phyloP scores from a whole-genome alignment of 2,797 vertebrate species.

The Melanotaenia trifasciata region DNA sequence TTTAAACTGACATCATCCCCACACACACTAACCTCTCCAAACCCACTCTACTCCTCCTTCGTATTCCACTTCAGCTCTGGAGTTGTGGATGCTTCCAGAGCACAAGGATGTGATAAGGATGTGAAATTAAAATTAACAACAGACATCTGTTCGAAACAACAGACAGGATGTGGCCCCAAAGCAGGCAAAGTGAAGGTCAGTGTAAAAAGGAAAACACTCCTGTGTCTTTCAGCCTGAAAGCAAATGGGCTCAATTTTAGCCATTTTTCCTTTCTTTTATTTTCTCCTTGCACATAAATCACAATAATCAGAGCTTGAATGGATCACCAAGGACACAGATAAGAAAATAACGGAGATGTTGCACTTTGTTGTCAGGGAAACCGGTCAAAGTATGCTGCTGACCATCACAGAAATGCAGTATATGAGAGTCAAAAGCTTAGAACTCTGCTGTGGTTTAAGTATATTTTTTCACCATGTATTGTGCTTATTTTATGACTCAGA shows the following conservation, averaged over 20 bases:
- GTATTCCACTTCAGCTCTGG: conserved; percentile 32
- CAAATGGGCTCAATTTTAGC: conserved; percentile 24
- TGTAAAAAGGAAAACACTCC: conserved; percentile 25
- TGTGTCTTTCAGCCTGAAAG: conserved; percentile 23
- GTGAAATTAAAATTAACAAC: conserved; percentile 72
- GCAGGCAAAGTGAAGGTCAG: conserved; percentile 53
- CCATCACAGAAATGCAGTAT: conserved; percentile 21
- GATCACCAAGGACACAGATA: conserved; percentile 67
- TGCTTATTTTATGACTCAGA: too few relatives aligned
- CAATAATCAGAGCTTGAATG: conserved; percentile 47
- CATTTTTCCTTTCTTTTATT: conserved; percentile 1
- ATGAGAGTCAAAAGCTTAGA: conserved; percentile 13
- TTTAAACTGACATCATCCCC: conserved; percentile 72
- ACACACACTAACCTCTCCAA: conserved; percentile 45
- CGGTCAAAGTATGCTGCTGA: conserved; percentile 42
- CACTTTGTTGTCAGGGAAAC: conserved; percentile 79
- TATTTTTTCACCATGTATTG: background rate
- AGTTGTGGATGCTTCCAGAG: conserved; percentile 43
- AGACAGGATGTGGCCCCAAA: conserved; percentile 57
- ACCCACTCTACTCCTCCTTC: conserved; percentile 13
- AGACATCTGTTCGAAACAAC: conserved; percentile 69
- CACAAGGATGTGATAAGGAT: conserved; percentile 42
- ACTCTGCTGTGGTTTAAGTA: background rate
- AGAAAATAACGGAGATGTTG: conserved; percentile 59
- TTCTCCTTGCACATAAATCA: conserved; percentile 50